Percentiles rank a stretch among this genome's conserved stretches.
phyloP scores from a whole-genome alignment of 2,113 vertebrate genomes.

The Cheirogaleus medius region DNA sequence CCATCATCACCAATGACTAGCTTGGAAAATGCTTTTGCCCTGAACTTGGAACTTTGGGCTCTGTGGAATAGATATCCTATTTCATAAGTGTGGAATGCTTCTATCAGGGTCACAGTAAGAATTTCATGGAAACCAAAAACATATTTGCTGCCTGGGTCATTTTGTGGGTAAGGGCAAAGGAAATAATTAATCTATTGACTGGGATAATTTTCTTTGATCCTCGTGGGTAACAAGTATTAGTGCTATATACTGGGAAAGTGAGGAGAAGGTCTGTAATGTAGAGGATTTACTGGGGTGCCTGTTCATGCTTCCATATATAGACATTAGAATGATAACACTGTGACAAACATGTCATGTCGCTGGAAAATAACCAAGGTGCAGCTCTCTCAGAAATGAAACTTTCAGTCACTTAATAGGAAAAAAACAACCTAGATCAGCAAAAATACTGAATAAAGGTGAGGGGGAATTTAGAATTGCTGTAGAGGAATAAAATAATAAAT shows the following conservation, averaged over 20 bases:
- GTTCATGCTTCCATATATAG: background rate
- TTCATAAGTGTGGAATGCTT: background rate
- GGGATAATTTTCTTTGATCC: background rate
- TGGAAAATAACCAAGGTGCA: background rate
- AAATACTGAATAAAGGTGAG: background rate
- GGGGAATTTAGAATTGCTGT: background rate
- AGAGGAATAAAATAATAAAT: background rate
- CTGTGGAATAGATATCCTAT: background rate
- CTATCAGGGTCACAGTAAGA: background rate
- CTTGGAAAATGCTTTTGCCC: background rate
- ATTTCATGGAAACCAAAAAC: background rate
- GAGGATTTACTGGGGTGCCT: background rate
- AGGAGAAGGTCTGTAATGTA: too few species aligned
- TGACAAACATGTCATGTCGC: too few species aligned
- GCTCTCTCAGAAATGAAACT: background rate
- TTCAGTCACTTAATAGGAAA: background rate
- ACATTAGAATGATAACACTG: background rate
- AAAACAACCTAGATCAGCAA: background rate
- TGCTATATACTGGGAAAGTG: background rate
- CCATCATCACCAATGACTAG: background rate
- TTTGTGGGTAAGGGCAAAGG: background rate
- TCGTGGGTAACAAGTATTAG: background rate
- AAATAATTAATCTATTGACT: background rate
- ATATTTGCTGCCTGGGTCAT: background rate
- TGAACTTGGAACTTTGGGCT: background rate